A percentile compares a stretch with the other conserved stretches of the same genome.
Evolutionary conservation across 2,888 invertebrate species (phyloP).

Genomic region (Onchidella celtica): DNA sequence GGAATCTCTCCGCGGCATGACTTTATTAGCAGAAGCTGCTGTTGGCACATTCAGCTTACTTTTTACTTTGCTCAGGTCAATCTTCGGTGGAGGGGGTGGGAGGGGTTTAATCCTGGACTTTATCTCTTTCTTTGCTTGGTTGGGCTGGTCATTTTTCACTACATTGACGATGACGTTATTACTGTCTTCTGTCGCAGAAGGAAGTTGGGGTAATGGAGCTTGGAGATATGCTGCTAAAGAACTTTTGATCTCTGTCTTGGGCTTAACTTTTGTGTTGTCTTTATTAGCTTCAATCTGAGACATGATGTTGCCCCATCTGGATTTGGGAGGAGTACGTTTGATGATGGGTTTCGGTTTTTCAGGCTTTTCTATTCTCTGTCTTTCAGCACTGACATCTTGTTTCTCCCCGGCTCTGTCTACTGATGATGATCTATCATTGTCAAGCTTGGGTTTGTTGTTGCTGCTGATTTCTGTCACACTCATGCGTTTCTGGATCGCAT

Average conservation of each 20-base stretch:
- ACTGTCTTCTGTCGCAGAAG: neutral
- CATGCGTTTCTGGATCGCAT: slow-evolving; percentile 58
- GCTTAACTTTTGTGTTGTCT: slow-evolving; percentile 82
- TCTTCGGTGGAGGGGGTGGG: slow-evolving; percentile 59
- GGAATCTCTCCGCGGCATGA: slow-evolving; percentile 41
- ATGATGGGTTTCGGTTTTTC: slow-evolving; percentile 71
- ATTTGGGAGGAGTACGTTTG: slow-evolving; percentile 72
- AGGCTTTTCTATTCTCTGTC: slow-evolving; percentile 51
- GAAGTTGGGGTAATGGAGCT: slow-evolving; percentile 54
- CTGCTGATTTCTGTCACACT: slow-evolving; percentile 46
- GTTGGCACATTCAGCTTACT: slow-evolving; percentile 66
- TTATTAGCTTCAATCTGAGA: slow-evolving; percentile 78
- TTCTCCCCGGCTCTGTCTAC: slow-evolving; percentile 28
- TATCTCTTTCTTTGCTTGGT: neutral
- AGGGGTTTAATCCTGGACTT: slow-evolving; percentile 35
- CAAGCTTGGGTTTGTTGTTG: neutral
- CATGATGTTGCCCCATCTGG: slow-evolving; percentile 76
- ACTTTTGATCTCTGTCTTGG: slow-evolving; percentile 91
- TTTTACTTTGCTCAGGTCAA: slow-evolving; percentile 74
- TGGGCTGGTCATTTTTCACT: neutral
- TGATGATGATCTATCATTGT: slow-evolving; percentile 12
- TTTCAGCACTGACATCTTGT: slow-evolving; percentile 35
- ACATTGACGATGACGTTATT: neutral
- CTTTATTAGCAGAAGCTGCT: slow-evolving; percentile 46
- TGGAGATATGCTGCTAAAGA: slow-evolving; percentile 83